These are phyloP conservation scores for Eupithecia subfuscata DNA, from an alignment of 2,888 invertebrate species.

Conservation along the genomic window DNA sequence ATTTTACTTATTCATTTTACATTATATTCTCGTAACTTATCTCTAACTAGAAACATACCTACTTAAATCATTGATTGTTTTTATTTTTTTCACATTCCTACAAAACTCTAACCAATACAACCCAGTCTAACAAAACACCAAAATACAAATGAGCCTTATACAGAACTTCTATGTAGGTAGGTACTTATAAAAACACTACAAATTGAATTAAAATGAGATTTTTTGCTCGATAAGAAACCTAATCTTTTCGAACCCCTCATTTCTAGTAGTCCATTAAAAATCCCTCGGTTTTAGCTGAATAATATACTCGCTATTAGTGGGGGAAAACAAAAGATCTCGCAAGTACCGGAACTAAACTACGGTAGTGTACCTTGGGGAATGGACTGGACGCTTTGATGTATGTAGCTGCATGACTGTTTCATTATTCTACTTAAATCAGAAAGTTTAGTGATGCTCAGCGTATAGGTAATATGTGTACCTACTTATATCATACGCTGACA, in stretches of 20 bases:
- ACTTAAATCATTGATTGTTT: neutral
- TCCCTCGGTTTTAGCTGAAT: constrained; percentile 79
- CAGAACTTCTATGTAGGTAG: constrained; percentile 19
- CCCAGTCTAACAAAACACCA: neutral
- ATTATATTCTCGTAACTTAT: neutral
- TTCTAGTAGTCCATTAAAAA: constrained; percentile 76
- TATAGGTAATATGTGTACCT: too few species aligned
- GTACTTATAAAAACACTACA: constrained; percentile 41
- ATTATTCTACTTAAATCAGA: neutral
- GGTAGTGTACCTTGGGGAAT: constrained; percentile 73
- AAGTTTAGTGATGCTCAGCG: neutral
- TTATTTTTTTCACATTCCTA: neutral
- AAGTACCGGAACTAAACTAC: constrained; percentile 80
- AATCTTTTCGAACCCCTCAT: constrained; percentile 75
- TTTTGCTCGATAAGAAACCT: constrained; percentile 79
- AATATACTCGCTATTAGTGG: constrained; percentile 75
- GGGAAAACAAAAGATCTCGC: constrained; percentile 71
- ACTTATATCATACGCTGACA: too few species aligned
- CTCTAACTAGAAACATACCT: neutral
- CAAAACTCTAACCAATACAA: neutral
- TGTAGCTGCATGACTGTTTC: constrained; percentile 28
- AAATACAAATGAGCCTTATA: constrained; percentile 28
- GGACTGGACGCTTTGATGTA: constrained; percentile 45
- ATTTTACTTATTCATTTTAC: neutral
- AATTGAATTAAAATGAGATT: constrained; percentile 56